These are phyloP conservation scores for Scomber japonicus DNA, from an alignment of 2,113 vertebrate genomes.

Conservation along the genomic window DNA sequence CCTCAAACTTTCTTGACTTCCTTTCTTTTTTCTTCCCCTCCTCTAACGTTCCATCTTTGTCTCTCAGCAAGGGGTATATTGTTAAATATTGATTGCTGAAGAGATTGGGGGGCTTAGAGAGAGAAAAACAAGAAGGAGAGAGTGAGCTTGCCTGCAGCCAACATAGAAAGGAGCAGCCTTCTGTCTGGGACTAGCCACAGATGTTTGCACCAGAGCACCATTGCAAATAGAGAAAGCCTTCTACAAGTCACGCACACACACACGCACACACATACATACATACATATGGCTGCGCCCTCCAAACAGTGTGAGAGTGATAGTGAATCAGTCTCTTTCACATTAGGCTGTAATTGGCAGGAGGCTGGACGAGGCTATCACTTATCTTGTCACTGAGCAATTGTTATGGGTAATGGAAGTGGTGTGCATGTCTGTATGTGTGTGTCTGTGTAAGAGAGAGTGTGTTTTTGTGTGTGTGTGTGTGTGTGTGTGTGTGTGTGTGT, in stretches of 20 bases:
- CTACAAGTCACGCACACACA: slow-evolving; percentile 54
- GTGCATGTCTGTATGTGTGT: slow-evolving; percentile 34
- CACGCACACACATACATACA: slow-evolving; percentile 22
- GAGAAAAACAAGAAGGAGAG: slow-evolving; percentile 6
- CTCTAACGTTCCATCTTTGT: slow-evolving; percentile 32
- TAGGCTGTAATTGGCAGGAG: slow-evolving; percentile 80
- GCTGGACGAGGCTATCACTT: slow-evolving; percentile 76
- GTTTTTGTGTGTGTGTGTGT: slow-evolving; percentile 43
- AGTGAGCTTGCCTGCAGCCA: slow-evolving; percentile 58
- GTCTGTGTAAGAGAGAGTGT: slow-evolving; percentile 28
- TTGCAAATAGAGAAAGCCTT: slow-evolving; percentile 64
- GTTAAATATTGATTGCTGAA: slow-evolving; percentile 77
- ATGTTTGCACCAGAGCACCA: slow-evolving; percentile 74
- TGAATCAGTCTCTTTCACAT: slow-evolving; percentile 81
- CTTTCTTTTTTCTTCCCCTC: background rate
- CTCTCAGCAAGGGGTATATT: slow-evolving; percentile 62
- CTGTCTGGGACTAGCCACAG: slow-evolving; percentile 75
- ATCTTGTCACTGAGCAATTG: slow-evolving; percentile 80
- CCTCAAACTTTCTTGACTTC: slow-evolving; percentile 37
- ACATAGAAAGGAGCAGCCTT: slow-evolving; percentile 64
- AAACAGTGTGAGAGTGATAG: slow-evolving; percentile 66
- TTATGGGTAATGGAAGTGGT: slow-evolving; percentile 73
- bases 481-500: slow-evolving; percentile 23
- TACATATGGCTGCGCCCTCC: slow-evolving; percentile 36
- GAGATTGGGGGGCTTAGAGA: slow-evolving; percentile 31